Percentiles rank a stretch among this genome's conserved stretches.
Conservation (phyloP, 1,140 invertebrate genomes). For the Acromyrmex charruanus region DNA sequence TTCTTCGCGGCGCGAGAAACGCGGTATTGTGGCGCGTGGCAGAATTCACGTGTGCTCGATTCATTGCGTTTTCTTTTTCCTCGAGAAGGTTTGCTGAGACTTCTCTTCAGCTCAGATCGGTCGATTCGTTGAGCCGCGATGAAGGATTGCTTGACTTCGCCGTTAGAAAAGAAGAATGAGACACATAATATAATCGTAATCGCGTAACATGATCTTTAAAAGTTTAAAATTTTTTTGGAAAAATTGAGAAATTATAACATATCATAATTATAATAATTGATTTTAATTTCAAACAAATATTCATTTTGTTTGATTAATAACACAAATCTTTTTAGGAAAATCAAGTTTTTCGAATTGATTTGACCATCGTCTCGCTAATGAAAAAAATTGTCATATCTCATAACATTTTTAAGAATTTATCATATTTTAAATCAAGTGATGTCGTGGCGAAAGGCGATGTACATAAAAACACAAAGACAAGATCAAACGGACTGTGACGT, state of each 20-base stretch:
- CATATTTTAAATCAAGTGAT: no score
- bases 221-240: no score
- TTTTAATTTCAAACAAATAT: not conserved
- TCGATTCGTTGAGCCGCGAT: constrained; percentile 48
- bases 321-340: not conserved
- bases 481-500: no score
- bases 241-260: not conserved
- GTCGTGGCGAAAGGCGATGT: no score
- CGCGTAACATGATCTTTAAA: not conserved
- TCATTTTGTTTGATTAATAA: not conserved
- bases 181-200: not conserved
- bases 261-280: constrained; percentile 1
- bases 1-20: constrained; percentile 46
- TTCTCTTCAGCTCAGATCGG: constrained; percentile 8
- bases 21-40: constrained; percentile 67
- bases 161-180: not conserved
- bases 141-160: constrained; percentile 58
- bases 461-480: no score
- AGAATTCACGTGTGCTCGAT: constrained; percentile 49
- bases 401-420: no score
- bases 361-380: not conserved
- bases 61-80: constrained; percentile 46
- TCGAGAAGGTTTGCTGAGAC: constrained; percentile 37
- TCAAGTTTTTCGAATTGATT: not conserved
- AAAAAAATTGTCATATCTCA: no score